Evolutionary conservation across 2,797 vertebrate species (phyloP).

Genomic region (Champsocephalus esox): DNA sequence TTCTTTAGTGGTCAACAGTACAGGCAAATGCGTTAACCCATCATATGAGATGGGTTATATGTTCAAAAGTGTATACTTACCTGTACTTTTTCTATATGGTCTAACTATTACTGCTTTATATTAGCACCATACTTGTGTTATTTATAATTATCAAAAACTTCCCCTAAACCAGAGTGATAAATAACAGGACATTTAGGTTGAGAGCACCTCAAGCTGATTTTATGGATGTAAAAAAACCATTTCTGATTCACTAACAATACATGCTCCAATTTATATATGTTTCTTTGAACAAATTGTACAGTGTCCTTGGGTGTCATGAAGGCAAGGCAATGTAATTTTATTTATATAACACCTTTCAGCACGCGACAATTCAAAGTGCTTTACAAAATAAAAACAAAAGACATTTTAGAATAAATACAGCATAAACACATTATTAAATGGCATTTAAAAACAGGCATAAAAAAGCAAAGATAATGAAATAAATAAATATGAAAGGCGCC

Average conservation of each 20-base stretch:
- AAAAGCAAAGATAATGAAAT: no score
- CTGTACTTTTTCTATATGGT: neutral
- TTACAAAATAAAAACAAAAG: no score
- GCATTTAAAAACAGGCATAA: no score
- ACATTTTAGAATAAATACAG: no score
- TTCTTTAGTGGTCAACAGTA: slow-evolving; percentile 10
- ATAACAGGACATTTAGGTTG: neutral
- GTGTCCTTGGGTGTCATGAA: no score
- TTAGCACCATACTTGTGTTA: neutral
- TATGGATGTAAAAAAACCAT: slow-evolving; percentile 11
- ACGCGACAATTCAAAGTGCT: no score
- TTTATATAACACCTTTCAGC: no score
- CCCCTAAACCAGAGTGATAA: neutral
- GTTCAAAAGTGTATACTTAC: slow-evolving; percentile 1
- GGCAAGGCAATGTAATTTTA: no score
- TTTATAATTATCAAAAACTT: slow-evolving; percentile 23
- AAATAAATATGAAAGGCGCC: no score
- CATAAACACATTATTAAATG: no score
- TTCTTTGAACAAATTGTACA: no score
- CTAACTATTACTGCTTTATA: slow-evolving; percentile 3
- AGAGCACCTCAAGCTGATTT: slow-evolving; percentile 8
- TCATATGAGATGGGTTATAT: neutral
- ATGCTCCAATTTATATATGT: no score
- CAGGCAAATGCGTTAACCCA: slow-evolving; percentile 4
- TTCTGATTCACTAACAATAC: slow-evolving; percentile 13